Evolutionary conservation across 1,140 invertebrate genomes (phyloP), one percentile per base, ranked within the genome.

Genomic region (Zaprionus gabonicus): DNA sequence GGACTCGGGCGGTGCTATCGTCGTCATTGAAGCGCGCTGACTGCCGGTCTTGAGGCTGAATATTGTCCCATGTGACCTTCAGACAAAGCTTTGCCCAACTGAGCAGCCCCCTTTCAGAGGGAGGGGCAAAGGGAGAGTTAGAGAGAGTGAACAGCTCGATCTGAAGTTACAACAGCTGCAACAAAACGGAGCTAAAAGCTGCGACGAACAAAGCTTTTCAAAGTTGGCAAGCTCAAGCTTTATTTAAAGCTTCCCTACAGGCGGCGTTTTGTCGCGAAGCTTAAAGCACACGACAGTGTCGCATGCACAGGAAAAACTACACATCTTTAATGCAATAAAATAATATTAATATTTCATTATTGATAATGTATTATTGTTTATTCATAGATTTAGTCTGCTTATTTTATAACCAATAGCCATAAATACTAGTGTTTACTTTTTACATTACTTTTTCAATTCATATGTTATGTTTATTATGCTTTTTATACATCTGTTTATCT

Each of bases 1-100:
- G 76, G 74, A 56, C 56, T 65, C 69, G 78, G 66, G 64, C 64
- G 71, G 71, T 90, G 85, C 71, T 62, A 66, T 84, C 71, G 66
- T 90, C 69, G 78, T 88, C 81, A 84, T 88, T 90, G 51, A 88
- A 79, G 78, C 85, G 85, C 75, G 82, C 70, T 63, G 75, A 88
- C 85, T 90, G 59, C 70, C 28, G 28, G 20, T 41, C 57, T 59
- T 34, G n/a, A 49, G 44, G 38, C 59, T 49, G 58, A 55, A 57
- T 79, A 68, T 73, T 76, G 85, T 88, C 81, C 85, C 78, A 65
- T 68, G 85, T 88, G 84, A 88, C 81, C 84, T 87, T 87, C 84
- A 84, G 46, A 17, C 28, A 3, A 62, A 83, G 74, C 74, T 77
- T 77, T 71, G 31, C 15, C 2, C 41, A 67, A 75, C 72, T 73